These are phyloP conservation scores for Coregonus sp. DNA, from an alignment of 2,797 vertebrate genomes.

Conservation along the genomic window DNA sequence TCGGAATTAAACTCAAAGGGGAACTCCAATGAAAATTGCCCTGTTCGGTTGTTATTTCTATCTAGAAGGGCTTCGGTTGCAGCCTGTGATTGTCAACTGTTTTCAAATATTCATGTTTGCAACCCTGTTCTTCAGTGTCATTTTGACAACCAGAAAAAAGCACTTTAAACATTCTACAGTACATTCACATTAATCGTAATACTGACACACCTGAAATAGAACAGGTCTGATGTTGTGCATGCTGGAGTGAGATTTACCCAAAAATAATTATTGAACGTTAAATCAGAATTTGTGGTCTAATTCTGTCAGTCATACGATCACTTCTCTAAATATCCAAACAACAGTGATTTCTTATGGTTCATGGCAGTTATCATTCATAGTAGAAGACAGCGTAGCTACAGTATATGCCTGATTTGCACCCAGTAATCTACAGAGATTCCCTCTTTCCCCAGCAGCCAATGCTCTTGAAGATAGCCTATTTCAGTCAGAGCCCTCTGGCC, in stretches of 20 bases:
- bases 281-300: neutral
- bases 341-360: neutral
- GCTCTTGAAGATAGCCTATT: constrained; percentile 32
- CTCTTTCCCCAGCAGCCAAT: constrained; percentile 32
- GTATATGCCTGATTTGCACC: neutral
- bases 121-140: constrained; percentile 1
- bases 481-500: constrained; percentile 35
- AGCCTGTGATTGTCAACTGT: neutral
- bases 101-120: neutral
- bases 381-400: constrained; percentile 11
- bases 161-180: neutral
- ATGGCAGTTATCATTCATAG: neutral
- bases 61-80: neutral
- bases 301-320: neutral
- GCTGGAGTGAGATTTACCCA: neutral
- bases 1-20: constrained; percentile 55
- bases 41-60: constrained; percentile 1
- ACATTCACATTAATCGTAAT: neutral
- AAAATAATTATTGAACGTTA: neutral
- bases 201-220: neutral
- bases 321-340: neutral
- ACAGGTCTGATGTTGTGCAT: neutral
- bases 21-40: neutral
- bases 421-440: neutral
- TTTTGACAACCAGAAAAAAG: neutral